Percentiles rank a stretch among this genome's conserved stretches.
Conservation (phyloP, 2,113 vertebrate genomes). For the Aphyosemion australe region DNA sequence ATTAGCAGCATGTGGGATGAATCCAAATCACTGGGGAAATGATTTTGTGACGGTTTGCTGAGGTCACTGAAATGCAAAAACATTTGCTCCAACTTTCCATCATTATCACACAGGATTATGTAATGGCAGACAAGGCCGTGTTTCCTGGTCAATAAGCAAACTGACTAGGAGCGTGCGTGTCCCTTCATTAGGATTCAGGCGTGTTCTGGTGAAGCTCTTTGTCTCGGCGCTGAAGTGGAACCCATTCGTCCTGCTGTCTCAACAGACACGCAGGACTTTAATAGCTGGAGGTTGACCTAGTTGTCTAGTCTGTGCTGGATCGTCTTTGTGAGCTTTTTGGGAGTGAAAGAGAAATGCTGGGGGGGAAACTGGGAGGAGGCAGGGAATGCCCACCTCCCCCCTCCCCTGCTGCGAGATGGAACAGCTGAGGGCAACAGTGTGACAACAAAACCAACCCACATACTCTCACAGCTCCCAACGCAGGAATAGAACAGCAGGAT, state of each 20-base stretch:
- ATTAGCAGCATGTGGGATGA: no score
- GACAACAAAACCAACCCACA: slow-evolving; percentile 50
- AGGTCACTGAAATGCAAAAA: not conserved
- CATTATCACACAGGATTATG: slow-evolving; percentile 13
- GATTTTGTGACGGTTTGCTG: not conserved
- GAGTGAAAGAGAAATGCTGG: slow-evolving; percentile 33
- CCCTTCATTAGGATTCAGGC: slow-evolving; percentile 57
- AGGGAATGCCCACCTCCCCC: slow-evolving; percentile 30
- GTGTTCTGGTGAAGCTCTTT: slow-evolving; percentile 46
- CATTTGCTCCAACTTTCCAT: not conserved
- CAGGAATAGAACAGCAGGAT: slow-evolving; percentile 62
- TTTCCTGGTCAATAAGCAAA: slow-evolving; percentile 50
- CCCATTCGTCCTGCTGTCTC: slow-evolving; percentile 55
- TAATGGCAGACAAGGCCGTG: slow-evolving; percentile 15
- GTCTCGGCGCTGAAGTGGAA: slow-evolving; percentile 35
- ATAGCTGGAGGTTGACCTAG: slow-evolving; percentile 62
- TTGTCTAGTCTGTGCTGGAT: slow-evolving; percentile 44
- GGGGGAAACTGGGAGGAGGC: slow-evolving; percentile 24
- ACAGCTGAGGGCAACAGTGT: slow-evolving; percentile 59
- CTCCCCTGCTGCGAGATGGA: slow-evolving; percentile 57
- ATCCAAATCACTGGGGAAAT: slow-evolving; percentile 1
- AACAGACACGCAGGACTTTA: slow-evolving; percentile 34
- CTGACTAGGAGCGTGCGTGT: slow-evolving; percentile 14
- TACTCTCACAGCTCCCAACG: slow-evolving; percentile 20
- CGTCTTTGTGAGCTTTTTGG: slow-evolving; percentile 23